These are phyloP conservation scores for Macaria liturata DNA, from an alignment of 2,888 invertebrate genomes.

Conservation along the genomic window DNA sequence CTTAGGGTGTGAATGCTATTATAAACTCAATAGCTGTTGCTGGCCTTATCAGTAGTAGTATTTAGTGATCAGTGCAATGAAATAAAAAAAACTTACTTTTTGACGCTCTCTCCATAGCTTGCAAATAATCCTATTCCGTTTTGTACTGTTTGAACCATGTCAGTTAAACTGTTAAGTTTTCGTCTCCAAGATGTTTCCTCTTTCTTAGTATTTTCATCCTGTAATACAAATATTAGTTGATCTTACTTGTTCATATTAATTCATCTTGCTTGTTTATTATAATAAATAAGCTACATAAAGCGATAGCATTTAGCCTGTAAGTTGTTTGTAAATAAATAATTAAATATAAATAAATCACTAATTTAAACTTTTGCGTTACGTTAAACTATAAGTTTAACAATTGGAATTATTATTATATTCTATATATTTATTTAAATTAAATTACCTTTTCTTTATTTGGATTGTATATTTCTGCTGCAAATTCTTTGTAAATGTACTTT, in stretches of 20 bases:
- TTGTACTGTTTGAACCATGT: conserved; percentile 97
- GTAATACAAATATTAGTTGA: conserved; percentile 5
- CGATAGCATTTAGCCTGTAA: too few relatives aligned
- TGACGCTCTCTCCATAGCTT: conserved; percentile 94
- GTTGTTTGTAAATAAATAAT: too few relatives aligned
- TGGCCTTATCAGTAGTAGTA: neutral
- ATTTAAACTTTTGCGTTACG: too few relatives aligned
- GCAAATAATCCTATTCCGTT: conserved; percentile 96
- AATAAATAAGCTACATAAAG: too few relatives aligned
- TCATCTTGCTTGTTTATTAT: too few relatives aligned
- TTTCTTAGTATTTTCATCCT: conserved; percentile 77
- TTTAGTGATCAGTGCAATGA: neutral
- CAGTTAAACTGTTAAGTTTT: conserved; percentile 94
- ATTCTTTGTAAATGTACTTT: conserved; percentile 31
- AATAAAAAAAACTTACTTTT: conserved; percentile 87
- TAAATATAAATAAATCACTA: too few relatives aligned
- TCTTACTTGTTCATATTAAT: too few relatives aligned
- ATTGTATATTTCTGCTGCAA: conserved; percentile 34
- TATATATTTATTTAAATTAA: too few relatives aligned
- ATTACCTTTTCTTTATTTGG: conserved; percentile 35
- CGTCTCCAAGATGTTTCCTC: conserved; percentile 92
- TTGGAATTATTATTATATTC: too few relatives aligned
- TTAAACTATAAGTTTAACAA: too few relatives aligned
- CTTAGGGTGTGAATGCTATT: too few relatives aligned
- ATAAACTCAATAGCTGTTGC: too few relatives aligned